These are phyloP conservation scores for Anguilla anguilla DNA, from an alignment of 2,797 vertebrate species.

Conservation along the genomic window DNA sequence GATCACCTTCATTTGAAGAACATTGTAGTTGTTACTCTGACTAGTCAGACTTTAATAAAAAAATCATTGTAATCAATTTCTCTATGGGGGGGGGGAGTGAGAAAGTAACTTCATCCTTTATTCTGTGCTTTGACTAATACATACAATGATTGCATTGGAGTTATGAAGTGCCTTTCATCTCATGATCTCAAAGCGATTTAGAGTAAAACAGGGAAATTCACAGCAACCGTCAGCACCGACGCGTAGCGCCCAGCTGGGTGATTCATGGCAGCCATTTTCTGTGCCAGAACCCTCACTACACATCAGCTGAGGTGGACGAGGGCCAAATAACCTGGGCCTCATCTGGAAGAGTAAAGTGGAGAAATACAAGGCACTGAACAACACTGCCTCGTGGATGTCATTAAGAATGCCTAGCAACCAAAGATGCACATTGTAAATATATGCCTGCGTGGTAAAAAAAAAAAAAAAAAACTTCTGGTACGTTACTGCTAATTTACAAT, in stretches of 20 bases:
- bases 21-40: neutral
- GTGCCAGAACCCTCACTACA: neutral
- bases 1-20: conserved; percentile 44
- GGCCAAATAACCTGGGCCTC: neutral
- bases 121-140: neutral
- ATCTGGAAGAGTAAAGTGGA: neutral
- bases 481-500: neutral
- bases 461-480: neutral
- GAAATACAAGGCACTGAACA: neutral
- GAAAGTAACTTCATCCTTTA: neutral
- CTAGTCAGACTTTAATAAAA: conserved; percentile 1
- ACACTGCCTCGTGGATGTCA: neutral
- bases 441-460: neutral
- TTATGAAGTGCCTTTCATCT: neutral
- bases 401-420: neutral
- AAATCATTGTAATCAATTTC: neutral
- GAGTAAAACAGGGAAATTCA: neutral
- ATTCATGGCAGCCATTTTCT: neutral
- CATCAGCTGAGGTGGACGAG: neutral
- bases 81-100: neutral
- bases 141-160: neutral
- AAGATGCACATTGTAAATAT: neutral
- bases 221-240: neutral
- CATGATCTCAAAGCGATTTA: neutral
- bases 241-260: neutral